Percentiles rank a stretch among this genome's conserved stretches.
Conservation (phyloP, 2,888 invertebrate species). For the Brachylomia viminalis region DNA sequence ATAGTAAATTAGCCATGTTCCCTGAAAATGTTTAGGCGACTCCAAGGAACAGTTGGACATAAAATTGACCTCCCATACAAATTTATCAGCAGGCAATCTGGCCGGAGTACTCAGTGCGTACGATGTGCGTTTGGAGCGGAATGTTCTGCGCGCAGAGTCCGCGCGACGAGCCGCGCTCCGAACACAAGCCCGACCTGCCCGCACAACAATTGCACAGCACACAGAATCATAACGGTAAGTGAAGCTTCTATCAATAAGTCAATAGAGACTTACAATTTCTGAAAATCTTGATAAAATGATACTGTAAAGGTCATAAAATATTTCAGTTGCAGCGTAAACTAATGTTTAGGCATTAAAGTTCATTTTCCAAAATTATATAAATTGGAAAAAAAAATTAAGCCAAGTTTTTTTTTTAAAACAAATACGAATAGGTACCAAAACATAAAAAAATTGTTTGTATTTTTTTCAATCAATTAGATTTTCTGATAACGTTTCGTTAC, state of each 20-base stretch:
- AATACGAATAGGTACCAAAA: not conserved
- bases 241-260: not conserved
- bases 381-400: too few species aligned
- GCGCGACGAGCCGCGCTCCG: slow-evolving; percentile 71
- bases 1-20: not conserved
- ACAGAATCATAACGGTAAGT: slow-evolving; percentile 63
- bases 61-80: not conserved
- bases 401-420: not conserved
- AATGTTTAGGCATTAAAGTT: not conserved
- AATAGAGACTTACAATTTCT: not conserved
- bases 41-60: not conserved
- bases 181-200: slow-evolving; percentile 70
- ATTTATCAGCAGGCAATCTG: slow-evolving; percentile 92
- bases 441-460: not conserved
- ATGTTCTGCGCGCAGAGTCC: slow-evolving; percentile 93
- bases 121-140: slow-evolving; percentile 95
- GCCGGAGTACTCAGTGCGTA: slow-evolving; percentile 96
- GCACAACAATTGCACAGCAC: slow-evolving; percentile 58
- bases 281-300: not conserved
- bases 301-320: not conserved
- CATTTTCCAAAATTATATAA: not conserved
- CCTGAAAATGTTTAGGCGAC: not conserved
- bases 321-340: not conserved
- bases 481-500: not conserved
- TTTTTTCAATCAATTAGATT: not conserved